These are phyloP conservation scores for Aethina tumida DNA, from an alignment of 1,140 invertebrate genomes.

Conservation along the genomic window DNA sequence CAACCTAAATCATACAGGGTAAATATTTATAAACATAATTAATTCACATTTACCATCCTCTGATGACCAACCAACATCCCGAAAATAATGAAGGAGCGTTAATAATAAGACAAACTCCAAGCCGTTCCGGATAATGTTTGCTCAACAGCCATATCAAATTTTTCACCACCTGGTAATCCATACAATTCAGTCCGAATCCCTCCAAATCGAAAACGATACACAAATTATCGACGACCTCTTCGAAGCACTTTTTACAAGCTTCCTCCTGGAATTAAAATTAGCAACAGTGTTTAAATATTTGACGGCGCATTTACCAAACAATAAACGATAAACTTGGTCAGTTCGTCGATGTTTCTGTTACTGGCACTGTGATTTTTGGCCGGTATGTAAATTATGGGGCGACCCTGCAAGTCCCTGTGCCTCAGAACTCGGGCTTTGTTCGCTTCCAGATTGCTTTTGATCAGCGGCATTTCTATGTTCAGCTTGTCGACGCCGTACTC, in stretches of 20 bases:
- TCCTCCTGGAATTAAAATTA: conserved; percentile 46
- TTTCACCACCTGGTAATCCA: conserved; percentile 68
- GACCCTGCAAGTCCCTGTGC: conserved; percentile 56
- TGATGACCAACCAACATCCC: conserved; percentile 63
- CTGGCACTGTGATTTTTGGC: conserved; percentile 60
- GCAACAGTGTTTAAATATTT: conserved; percentile 11
- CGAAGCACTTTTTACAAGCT: conserved; percentile 64
- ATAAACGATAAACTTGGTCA: conserved; percentile 66
- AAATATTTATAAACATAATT: conserved; percentile 10
- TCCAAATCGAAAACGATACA: conserved; percentile 68
- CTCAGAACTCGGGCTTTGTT: conserved; percentile 55
- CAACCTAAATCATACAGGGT: conserved; percentile 42
- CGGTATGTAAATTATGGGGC: conserved; percentile 66
- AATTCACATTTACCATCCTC: conserved; percentile 47
- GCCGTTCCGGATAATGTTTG: conserved; percentile 63
- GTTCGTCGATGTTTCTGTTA: conserved; percentile 59
- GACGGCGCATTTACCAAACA: conserved; percentile 48
- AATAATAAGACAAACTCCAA: conserved; percentile 60
- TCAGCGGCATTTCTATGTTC: conserved; percentile 44
- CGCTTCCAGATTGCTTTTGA: conserved; percentile 46
- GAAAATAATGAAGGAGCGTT: conserved; percentile 61
- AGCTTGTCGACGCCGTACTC: conserved; percentile 55
- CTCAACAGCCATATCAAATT: conserved; percentile 66
- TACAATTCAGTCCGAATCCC: conserved; percentile 59
- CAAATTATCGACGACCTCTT: conserved; percentile 66